A percentile compares a stretch with the other conserved stretches of the same genome.
phyloP scores from a whole-genome alignment of 2,888 invertebrate genomes.

The Drosophila glabriapex region DNA sequence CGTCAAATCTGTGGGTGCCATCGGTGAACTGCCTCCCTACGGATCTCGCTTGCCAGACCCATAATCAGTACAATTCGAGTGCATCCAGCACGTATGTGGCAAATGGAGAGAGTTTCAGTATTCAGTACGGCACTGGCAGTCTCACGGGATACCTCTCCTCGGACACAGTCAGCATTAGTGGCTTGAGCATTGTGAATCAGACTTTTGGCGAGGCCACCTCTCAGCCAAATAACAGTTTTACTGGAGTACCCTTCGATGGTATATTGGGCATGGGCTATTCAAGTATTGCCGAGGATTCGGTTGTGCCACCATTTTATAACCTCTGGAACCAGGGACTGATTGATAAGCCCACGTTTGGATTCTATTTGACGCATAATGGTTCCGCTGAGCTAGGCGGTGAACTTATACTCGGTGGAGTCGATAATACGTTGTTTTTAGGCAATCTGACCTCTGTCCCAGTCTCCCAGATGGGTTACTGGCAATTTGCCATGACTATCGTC shows the following conservation, averaged over 20 bases:
- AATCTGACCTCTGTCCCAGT: constrained; percentile 90
- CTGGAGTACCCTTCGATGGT: constrained; percentile 98
- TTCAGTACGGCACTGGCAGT: constrained; percentile 98
- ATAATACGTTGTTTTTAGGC: constrained; percentile 92
- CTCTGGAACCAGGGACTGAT: constrained; percentile 92
- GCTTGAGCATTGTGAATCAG: constrained; percentile 90
- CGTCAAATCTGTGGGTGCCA: constrained; percentile 99
- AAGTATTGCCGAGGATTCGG: constrained; percentile 94
- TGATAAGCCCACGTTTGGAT: constrained; percentile 93
- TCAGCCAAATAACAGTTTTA: constrained; percentile 96
- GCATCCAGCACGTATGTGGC: constrained; percentile 92
- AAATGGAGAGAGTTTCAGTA: constrained; percentile 95
- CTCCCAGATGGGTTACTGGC: constrained; percentile 95
- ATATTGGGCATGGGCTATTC: constrained; percentile 97
- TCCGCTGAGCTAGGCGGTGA: constrained; percentile 91
- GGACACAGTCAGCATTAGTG: constrained; percentile 91
- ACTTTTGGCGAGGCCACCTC: constrained; percentile 97
- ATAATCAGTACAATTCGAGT: constrained; percentile 96
- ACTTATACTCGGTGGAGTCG: constrained; percentile 96
- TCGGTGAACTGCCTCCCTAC: constrained; percentile 96
- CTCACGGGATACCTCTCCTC: constrained; percentile 97
- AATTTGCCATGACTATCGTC: constrained; percentile 93
- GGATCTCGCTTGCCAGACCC: constrained; percentile 97
- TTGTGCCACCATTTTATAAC: constrained; percentile 95
- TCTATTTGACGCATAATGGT: constrained; percentile 93